Evolutionary conservation across 2,888 invertebrate genomes (phyloP).

Genomic region (Habroteleia sp.): DNA sequence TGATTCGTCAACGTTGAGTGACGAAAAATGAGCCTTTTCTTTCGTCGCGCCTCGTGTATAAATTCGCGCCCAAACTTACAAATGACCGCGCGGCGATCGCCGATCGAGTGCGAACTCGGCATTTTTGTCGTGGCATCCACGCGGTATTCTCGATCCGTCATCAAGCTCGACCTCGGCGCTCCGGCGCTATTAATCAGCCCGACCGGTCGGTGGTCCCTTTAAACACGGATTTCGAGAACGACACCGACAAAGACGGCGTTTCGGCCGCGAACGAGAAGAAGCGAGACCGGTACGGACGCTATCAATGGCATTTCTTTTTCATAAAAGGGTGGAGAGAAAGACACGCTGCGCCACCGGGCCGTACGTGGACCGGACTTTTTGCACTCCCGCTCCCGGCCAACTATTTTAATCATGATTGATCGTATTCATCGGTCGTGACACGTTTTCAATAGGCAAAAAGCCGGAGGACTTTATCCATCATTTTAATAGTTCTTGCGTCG

Average conservation of each 20-base stretch:
- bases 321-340: slow-evolving; percentile 61
- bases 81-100: slow-evolving; percentile 11
- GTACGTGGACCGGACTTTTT: slow-evolving; percentile 31
- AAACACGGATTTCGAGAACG: slow-evolving; percentile 75
- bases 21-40: too few relatives aligned
- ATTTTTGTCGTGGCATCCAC: slow-evolving; percentile 74
- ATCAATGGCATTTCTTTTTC: slow-evolving; percentile 66
- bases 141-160: slow-evolving; percentile 77
- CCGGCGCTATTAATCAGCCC: slow-evolving; percentile 76
- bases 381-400: slow-evolving; percentile 14
- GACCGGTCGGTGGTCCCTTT: slow-evolving; percentile 77
- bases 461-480: slow-evolving; percentile 33
- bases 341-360: slow-evolving; percentile 43
- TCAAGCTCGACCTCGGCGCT: slow-evolving; percentile 70
- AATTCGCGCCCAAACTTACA: too few relatives aligned
- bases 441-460: slow-evolving; percentile 21
- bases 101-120: slow-evolving; percentile 70
- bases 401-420: slow-evolving; percentile 62
- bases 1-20: too few relatives aligned
- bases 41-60: too few relatives aligned
- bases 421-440: slow-evolving; percentile 39
- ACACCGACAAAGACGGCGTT: slow-evolving; percentile 74
- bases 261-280: slow-evolving; percentile 57
- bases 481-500: slow-evolving; percentile 28
- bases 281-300: slow-evolving; percentile 42